phyloP scores from a whole-genome alignment of 2,113 vertebrate genomes.

The Pelusios castaneus region DNA sequence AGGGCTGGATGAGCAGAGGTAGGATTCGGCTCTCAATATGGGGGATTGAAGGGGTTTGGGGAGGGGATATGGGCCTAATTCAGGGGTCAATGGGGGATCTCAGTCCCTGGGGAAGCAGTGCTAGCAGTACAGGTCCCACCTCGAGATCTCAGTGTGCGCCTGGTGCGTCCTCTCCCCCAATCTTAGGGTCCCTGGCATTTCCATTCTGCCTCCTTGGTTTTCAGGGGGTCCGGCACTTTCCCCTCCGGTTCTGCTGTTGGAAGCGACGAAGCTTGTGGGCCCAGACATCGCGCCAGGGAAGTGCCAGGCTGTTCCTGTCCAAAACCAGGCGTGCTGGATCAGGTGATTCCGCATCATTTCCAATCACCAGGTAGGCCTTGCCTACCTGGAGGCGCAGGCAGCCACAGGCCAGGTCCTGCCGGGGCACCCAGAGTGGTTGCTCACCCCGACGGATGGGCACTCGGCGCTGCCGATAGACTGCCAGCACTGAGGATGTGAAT shows the following conservation, averaged over 20 bases:
- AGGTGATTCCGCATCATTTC: constrained; percentile 79
- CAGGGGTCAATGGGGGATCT: neutral
- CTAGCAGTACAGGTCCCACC: neutral
- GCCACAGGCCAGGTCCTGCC: constrained; percentile 83
- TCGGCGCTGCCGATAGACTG: constrained; percentile 80
- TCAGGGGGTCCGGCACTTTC: constrained; percentile 75
- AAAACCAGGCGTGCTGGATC: constrained; percentile 83
- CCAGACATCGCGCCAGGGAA: constrained; percentile 91
- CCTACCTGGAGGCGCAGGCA: constrained; percentile 84
- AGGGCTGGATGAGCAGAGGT: neutral
- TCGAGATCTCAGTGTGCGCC: neutral
- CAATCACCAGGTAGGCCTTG: constrained; percentile 80
- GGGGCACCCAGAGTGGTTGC: constrained; percentile 87
- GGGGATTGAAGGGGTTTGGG: neutral
- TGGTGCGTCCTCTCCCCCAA: neutral
- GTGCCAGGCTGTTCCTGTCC: constrained; percentile 84
- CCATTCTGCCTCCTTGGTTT: neutral
- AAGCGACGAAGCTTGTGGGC: constrained; percentile 84
- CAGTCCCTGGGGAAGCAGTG: neutral
- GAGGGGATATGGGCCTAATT: neutral
- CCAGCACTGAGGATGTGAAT: constrained; percentile 82
- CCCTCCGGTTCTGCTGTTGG: constrained; percentile 83
- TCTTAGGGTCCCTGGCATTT: neutral
- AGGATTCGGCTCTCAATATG: neutral
- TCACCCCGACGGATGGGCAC: constrained; percentile 77